These are phyloP conservation scores for Drosophila mayaguana DNA, from an alignment of 2,888 invertebrate species.

Conservation along the genomic window DNA sequence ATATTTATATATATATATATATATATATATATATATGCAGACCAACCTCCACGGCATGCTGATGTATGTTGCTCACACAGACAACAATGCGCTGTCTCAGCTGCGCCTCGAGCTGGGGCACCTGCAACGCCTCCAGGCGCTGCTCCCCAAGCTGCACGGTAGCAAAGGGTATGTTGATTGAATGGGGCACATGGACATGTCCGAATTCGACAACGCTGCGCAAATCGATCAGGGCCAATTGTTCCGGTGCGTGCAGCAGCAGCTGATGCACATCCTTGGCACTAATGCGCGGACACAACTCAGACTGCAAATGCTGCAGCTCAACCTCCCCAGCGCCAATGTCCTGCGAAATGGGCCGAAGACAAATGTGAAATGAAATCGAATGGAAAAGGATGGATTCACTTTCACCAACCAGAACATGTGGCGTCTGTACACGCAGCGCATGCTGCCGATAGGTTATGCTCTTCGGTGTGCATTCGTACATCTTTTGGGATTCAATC, in stretches of 20 bases:
- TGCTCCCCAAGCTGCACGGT: constrained; percentile 90
- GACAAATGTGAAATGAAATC: not conserved
- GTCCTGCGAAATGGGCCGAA: constrained; percentile 86
- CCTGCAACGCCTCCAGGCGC: constrained; percentile 90
- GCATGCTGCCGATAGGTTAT: constrained; percentile 94
- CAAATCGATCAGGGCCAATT: constrained; percentile 89
- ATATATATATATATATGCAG: not conserved
- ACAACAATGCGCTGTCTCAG: constrained; percentile 89
- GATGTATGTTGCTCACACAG: constrained; percentile 92
- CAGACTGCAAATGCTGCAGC: constrained; percentile 89
- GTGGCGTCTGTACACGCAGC: constrained; percentile 83
- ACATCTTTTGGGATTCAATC: constrained; percentile 94
- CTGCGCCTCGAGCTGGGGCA: constrained; percentile 87
- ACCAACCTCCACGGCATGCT: constrained; percentile 90
- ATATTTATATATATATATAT: not conserved
- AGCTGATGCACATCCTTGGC: constrained; percentile 93
- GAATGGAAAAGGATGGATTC: no score
- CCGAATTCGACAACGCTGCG: constrained; percentile 87
- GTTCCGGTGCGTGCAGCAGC: constrained; percentile 87
- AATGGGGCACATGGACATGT: constrained; percentile 91
- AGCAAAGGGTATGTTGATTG: constrained; percentile 95
- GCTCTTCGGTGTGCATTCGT: constrained; percentile 92
- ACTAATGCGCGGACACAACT: constrained; percentile 93
- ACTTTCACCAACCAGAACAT: constrained; percentile 77
- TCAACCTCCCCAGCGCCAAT: constrained; percentile 87